Evolutionary conservation across 2,888 invertebrate genomes (phyloP).

Genomic region (Amphiduros pacificus): DNA sequence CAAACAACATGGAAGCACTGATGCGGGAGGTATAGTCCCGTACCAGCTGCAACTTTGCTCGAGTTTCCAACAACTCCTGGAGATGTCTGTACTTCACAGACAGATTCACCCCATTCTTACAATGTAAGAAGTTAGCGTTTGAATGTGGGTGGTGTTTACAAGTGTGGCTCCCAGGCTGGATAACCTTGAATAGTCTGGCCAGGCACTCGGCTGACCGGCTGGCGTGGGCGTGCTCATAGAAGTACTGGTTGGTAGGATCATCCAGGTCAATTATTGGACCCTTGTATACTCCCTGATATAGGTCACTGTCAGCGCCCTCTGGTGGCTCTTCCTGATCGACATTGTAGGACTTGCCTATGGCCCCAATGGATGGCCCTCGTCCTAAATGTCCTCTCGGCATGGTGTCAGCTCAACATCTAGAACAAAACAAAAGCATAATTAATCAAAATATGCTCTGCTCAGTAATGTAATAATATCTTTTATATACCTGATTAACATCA

Average conservation of each 20-base stretch:
- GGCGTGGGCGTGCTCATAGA: constrained; percentile 40
- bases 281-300: background rate
- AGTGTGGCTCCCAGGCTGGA: constrained; percentile 50
- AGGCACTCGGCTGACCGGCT: constrained; percentile 41
- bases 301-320: constrained; percentile 10
- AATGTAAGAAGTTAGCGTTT: constrained; percentile 45
- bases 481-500: too few species aligned
- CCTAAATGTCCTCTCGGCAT: constrained; percentile 22
- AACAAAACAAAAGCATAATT: background rate
- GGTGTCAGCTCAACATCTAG: constrained; percentile 4
- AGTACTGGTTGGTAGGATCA: constrained; percentile 14
- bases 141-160: constrained; percentile 34
- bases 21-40: constrained; percentile 47
- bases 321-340: constrained; percentile 46
- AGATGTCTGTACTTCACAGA: constrained; percentile 45
- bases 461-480: too few species aligned
- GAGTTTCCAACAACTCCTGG: constrained; percentile 42
- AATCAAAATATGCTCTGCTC: too few species aligned
- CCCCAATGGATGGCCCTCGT: constrained; percentile 40
- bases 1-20: constrained; percentile 39
- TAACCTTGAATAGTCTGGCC: constrained; percentile 40
- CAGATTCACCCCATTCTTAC: constrained; percentile 41
- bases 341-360: constrained; percentile 39
- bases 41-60: constrained; percentile 46
- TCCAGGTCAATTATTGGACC: too few species aligned